phyloP scores from a whole-genome alignment of 2,888 invertebrate genomes.

The Synanthedon andrenaeformis region DNA sequence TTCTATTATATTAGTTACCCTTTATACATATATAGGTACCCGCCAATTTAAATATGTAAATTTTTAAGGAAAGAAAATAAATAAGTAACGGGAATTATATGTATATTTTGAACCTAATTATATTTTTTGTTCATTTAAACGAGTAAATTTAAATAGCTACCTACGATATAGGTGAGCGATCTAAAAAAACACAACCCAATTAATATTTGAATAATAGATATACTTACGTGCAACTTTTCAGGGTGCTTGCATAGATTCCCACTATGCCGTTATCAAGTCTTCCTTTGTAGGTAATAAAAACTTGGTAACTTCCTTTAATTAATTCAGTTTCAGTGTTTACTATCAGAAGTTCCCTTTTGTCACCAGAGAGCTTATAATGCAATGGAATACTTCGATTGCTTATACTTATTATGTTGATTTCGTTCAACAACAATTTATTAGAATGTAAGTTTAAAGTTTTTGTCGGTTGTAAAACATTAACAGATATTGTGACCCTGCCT shows the following conservation, averaged over 20 bases:
- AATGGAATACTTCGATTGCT: slow-evolving; percentile 14
- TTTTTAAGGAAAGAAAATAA: too few relatives aligned
- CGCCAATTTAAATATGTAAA: too few relatives aligned
- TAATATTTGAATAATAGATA: too few relatives aligned
- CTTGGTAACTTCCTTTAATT: slow-evolving; percentile 26
- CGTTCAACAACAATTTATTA: slow-evolving; percentile 65
- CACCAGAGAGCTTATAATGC: slow-evolving; percentile 14
- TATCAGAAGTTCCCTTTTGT: slow-evolving; percentile 42
- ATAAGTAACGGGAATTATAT: too few relatives aligned
- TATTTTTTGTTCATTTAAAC: too few relatives aligned
- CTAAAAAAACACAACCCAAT: too few relatives aligned
- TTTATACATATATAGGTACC: too few relatives aligned
- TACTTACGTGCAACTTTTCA: slow-evolving; percentile 56
- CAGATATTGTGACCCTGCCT: slow-evolving; percentile 66
- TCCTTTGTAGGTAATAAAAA: slow-evolving; percentile 64
- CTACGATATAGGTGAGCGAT: too few relatives aligned
- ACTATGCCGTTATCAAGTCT: slow-evolving; percentile 59
- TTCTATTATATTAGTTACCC: too few relatives aligned
- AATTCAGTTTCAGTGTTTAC: slow-evolving; percentile 39
- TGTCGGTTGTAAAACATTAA: slow-evolving; percentile 50
- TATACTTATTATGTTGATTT: slow-evolving; percentile 17
- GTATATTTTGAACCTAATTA: too few relatives aligned
- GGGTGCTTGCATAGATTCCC: slow-evolving; percentile 70
- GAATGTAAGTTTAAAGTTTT: slow-evolving; percentile 71
- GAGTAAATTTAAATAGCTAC: too few relatives aligned